Evolutionary conservation across 2,888 invertebrate species (phyloP).

Genomic region (Drosophila birchii): DNA sequence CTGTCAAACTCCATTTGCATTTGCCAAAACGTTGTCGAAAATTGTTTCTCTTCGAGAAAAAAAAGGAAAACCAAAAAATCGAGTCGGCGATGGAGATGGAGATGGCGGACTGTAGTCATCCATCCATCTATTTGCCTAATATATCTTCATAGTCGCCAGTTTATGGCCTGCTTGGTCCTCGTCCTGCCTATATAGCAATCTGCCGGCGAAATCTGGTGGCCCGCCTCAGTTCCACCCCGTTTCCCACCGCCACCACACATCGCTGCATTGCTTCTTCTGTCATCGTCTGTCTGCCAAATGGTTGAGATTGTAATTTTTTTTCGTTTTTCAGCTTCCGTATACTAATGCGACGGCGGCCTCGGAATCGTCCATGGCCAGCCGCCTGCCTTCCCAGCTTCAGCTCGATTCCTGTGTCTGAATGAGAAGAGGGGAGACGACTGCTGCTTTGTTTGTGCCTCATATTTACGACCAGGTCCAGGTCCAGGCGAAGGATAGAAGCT

Average conservation of each 20-base stretch:
- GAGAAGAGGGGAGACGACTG: background rate
- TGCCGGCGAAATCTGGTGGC: slow-evolving; percentile 50
- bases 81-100: slow-evolving; percentile 31
- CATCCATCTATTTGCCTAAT: slow-evolving; percentile 81
- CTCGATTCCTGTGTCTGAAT: slow-evolving; percentile 29
- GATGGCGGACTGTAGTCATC: slow-evolving; percentile 34
- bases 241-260: slow-evolving; percentile 22
- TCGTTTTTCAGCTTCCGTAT: slow-evolving; percentile 69
- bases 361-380: slow-evolving; percentile 31
- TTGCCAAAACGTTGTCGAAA: slow-evolving; percentile 66
- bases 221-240: slow-evolving; percentile 9
- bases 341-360: slow-evolving; percentile 68
- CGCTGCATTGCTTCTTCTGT: slow-evolving; percentile 52
- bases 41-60: slow-evolving; percentile 52
- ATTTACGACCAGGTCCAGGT: slow-evolving; percentile 69
- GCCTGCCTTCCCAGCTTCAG: slow-evolving; percentile 36
- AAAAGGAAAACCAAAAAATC: background rate
- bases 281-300: slow-evolving; percentile 68
- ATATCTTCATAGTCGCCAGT: slow-evolving; percentile 80
- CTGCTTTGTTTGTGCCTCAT: slow-evolving; percentile 75
- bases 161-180: slow-evolving; percentile 62
- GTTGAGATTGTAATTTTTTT: slow-evolving; percentile 43
- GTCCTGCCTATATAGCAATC: slow-evolving; percentile 47
- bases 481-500: slow-evolving; percentile 10
- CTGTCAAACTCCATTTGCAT: slow-evolving; percentile 80